These are phyloP conservation scores for Ciconia maguari DNA, from an alignment of 2,113 vertebrate genomes.

Conservation along the genomic window DNA sequence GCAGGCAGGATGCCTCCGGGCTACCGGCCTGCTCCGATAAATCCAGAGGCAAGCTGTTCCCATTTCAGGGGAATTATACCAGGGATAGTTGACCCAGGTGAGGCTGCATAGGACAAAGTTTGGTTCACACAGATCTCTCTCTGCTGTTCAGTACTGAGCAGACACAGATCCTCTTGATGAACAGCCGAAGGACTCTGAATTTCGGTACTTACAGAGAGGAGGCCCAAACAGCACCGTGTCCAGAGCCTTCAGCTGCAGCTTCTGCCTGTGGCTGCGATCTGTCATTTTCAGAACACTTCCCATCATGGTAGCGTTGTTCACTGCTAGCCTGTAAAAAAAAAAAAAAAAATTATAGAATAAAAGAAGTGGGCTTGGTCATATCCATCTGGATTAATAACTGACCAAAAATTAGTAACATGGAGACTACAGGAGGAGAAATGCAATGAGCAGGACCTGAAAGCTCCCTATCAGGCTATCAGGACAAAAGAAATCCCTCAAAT, in stretches of 20 bases:
- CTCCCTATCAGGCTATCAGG: not conserved
- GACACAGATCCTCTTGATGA: accelerated
- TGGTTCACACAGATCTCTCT: accelerated
- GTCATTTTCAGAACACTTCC: slow-evolving; percentile 89
- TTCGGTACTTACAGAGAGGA: slow-evolving; percentile 83
- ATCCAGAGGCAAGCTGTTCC: accelerated
- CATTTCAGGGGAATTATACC: accelerated
- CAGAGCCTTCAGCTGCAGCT: slow-evolving; percentile 92
- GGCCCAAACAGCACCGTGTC: slow-evolving; percentile 96
- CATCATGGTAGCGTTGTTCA: slow-evolving; percentile 90
- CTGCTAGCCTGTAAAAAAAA: slow-evolving; percentile 80
- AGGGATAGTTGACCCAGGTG: accelerated
- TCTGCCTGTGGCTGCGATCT: slow-evolving; percentile 93
- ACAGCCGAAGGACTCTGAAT: not conserved
- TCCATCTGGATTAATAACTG: accelerated
- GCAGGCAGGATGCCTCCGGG: not conserved
- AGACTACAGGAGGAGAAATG: accelerated
- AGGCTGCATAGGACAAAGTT: not conserved
- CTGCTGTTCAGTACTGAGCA: accelerated
- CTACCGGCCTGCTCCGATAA: not conserved
- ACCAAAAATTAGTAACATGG: accelerated
- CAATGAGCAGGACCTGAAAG: not conserved
- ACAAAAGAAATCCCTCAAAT: not conserved
- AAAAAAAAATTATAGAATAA: not conserved
- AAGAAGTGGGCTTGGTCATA: not conserved